These are phyloP conservation scores for Chloroceryle amazona DNA, from an alignment of 2,797 vertebrate genomes.

Conservation along the genomic window DNA sequence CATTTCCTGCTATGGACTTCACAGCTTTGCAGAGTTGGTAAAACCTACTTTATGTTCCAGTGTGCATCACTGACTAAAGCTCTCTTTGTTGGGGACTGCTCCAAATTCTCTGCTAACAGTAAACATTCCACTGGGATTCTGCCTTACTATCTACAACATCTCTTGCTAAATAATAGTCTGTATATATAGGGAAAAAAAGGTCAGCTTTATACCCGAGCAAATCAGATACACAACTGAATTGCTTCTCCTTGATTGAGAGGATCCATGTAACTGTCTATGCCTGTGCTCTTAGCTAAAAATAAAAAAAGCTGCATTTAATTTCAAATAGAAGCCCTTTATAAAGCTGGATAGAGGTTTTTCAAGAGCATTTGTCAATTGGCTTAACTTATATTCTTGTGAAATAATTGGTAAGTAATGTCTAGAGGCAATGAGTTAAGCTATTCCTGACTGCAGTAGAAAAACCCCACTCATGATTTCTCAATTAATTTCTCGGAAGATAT, in stretches of 20 bases:
- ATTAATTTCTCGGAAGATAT: background rate
- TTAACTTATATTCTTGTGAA: conserved; percentile 5
- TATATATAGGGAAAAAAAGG: background rate
- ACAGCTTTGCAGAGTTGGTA: background rate
- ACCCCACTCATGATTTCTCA: background rate
- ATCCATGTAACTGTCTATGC: background rate
- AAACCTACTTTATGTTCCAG: conserved; percentile 3
- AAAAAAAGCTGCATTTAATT: background rate
- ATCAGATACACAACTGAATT: background rate
- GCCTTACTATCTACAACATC: background rate
- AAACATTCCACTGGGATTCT: background rate
- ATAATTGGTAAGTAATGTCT: background rate
- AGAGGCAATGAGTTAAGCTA: background rate
- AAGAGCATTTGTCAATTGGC: background rate
- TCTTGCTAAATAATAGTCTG: conserved; percentile 10
- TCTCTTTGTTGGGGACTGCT: background rate
- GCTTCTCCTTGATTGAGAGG: background rate
- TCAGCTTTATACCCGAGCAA: background rate
- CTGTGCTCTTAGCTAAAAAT: background rate
- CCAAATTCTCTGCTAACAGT: background rate
- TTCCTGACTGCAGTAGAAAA: conserved; percentile 1
- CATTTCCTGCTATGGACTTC: background rate
- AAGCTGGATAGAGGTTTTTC: conserved; percentile 1
- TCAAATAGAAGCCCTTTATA: background rate
- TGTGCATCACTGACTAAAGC: background rate